A percentile compares a stretch with the other conserved stretches of the same genome.
These are phyloP conservation scores for Lissocephala sabroskyi DNA, from an alignment of 2,888 invertebrate species.

Conservation along the genomic window DNA sequence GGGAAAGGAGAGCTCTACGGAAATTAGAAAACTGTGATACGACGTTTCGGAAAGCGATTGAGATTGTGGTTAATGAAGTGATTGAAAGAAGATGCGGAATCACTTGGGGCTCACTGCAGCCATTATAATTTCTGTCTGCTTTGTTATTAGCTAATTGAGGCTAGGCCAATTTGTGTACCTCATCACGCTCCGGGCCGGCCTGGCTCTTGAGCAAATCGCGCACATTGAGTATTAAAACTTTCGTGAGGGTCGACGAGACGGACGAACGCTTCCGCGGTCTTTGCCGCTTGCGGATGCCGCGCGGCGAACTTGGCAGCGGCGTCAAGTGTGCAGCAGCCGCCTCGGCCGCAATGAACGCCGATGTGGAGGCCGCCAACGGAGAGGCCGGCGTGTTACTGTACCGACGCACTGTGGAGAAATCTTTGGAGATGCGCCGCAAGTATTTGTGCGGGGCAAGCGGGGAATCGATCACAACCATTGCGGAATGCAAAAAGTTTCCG, in stretches of 20 bases:
- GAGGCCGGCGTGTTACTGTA: slow-evolving; percentile 52
- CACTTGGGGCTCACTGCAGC: too few species aligned
- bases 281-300: slow-evolving; percentile 51
- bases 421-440: slow-evolving; percentile 60
- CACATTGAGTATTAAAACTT: slow-evolving; percentile 70
- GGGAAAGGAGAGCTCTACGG: too few species aligned
- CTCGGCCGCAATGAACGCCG: slow-evolving; percentile 18
- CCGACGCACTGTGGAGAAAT: slow-evolving; percentile 64
- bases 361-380: slow-evolving; percentile 8
- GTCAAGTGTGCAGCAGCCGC: background rate
- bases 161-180: slow-evolving; percentile 47
- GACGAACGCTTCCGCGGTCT: slow-evolving; percentile 68
- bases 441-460: slow-evolving; percentile 52
- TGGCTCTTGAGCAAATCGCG: slow-evolving; percentile 67
- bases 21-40: too few species aligned
- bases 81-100: too few species aligned
- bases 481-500: slow-evolving; percentile 7
- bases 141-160: too few species aligned
- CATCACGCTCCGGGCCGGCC: slow-evolving; percentile 40
- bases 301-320: slow-evolving; percentile 28
- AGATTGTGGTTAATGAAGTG: too few species aligned
- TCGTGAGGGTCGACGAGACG: slow-evolving; percentile 69
- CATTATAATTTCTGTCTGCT: too few species aligned
- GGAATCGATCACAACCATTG: slow-evolving; percentile 48
- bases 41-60: too few species aligned